A percentile compares a stretch with the other conserved stretches of the same genome.
Evolutionary conservation across 2,888 invertebrate species (phyloP).

Genomic region (Lissocephala sabroskyi): DNA sequence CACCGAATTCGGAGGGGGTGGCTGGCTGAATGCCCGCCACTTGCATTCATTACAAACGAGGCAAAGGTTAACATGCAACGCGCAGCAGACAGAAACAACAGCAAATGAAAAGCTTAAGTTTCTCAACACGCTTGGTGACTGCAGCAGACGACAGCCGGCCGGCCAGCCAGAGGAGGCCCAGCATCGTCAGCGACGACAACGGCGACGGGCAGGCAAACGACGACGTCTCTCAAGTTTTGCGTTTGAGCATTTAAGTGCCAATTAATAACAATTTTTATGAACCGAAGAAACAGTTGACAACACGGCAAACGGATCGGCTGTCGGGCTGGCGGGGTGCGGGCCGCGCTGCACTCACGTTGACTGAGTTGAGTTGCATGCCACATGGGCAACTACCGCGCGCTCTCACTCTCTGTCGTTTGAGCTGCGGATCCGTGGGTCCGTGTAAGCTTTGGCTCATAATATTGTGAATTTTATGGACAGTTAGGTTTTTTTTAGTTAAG

Average conservation of each 20-base stretch:
- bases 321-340: conserved; percentile 37
- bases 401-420: too few relatives aligned
- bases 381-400: too few relatives aligned
- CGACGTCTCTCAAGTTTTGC: conserved; percentile 65
- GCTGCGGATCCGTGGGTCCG: too few relatives aligned
- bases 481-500: conserved; percentile 71
- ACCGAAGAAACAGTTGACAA: conserved; percentile 73
- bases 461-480: conserved; percentile 70
- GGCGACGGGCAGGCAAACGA: conserved; percentile 13
- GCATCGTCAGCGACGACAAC: neutral
- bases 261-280: conserved; percentile 73
- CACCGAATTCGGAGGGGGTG: neutral
- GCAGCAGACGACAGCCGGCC: conserved; percentile 18
- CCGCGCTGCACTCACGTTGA: too few relatives aligned
- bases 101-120: conserved; percentile 58
- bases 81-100: conserved; percentile 39
- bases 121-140: conserved; percentile 56
- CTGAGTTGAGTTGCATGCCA: conserved; percentile 70
- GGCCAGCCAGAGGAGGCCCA: conserved; percentile 9
- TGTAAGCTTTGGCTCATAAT: conserved; percentile 70
- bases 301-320: conserved; percentile 50
- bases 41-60: conserved; percentile 62
- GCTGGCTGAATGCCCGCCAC: conserved; percentile 30
- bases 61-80: conserved; percentile 59
- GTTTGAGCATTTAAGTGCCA: conserved; percentile 72